phyloP scores from a whole-genome alignment of 2,888 invertebrate genomes.

The Tinea pellionella region DNA sequence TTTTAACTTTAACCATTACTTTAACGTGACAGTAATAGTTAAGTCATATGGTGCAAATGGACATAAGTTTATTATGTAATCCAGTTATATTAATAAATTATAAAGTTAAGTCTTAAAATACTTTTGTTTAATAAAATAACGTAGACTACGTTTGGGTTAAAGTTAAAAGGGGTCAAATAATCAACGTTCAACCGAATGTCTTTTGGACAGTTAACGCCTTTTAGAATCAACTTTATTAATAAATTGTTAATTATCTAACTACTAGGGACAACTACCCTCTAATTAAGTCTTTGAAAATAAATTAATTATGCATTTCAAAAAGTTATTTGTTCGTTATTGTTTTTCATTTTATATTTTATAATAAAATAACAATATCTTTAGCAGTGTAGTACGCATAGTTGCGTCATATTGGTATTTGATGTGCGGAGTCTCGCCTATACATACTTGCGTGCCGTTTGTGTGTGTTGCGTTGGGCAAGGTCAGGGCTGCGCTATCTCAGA shows the following conservation, averaged over 20 bases:
- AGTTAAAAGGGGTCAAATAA: not conserved
- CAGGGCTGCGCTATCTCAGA: slow-evolving; percentile 60
- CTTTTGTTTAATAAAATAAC: too few relatives aligned
- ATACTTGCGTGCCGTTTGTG: slow-evolving; percentile 30
- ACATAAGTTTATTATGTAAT: too few relatives aligned
- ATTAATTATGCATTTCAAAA: not conserved
- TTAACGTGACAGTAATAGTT: too few relatives aligned
- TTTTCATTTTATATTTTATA: too few relatives aligned
- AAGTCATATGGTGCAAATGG: too few relatives aligned
- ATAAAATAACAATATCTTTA: too few relatives aligned
- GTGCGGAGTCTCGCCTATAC: not conserved
- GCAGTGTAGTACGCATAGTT: not conserved
- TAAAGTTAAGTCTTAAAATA: too few relatives aligned
- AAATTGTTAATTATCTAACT: not conserved
- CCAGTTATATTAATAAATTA: too few relatives aligned
- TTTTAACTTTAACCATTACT: too few relatives aligned
- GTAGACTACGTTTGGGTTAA: too few relatives aligned
- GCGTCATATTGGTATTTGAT: not conserved
- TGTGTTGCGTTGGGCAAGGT: slow-evolving; percentile 60
- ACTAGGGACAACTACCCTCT: not conserved
- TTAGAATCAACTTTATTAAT: not conserved
- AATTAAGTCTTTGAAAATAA: not conserved
- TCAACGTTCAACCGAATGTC: not conserved
- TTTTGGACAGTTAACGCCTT: not conserved
- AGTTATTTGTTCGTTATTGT: too few relatives aligned